These are phyloP conservation scores for Sminthurinus signatus DNA, from an alignment of 1,140 invertebrate genomes.

Conservation along the genomic window DNA sequence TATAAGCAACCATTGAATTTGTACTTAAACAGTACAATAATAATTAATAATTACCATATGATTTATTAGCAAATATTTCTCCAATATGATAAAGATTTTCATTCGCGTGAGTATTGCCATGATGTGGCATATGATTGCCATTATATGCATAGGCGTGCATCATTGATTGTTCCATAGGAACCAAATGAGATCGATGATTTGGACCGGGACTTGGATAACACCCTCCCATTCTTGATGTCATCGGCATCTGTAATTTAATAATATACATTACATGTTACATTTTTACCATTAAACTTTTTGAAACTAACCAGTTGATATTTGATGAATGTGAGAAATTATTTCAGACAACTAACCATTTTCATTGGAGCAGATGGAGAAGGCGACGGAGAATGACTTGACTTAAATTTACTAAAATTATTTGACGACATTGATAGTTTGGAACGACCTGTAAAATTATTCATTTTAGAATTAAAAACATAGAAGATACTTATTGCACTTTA, in stretches of 20 bases:
- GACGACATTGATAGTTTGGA: constrained; percentile 41
- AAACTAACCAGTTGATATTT: neutral
- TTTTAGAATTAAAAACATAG: constrained; percentile 3
- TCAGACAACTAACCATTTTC: constrained; percentile 37
- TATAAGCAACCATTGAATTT: too few species aligned
- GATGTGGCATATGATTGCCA: constrained; percentile 36
- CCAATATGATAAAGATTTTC: constrained; percentile 48
- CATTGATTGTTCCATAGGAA: constrained; percentile 26
- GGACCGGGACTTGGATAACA: constrained; percentile 37
- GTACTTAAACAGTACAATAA: too few species aligned
- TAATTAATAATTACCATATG: too few species aligned
- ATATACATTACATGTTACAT: constrained; percentile 3
- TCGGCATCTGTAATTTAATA: constrained; percentile 29
- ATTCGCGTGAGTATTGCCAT: constrained; percentile 38
- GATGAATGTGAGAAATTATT: neutral
- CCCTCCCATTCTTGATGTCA: constrained; percentile 36
- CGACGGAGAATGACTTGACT: constrained; percentile 38
- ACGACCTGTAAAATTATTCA: constrained; percentile 26
- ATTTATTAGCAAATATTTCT: constrained; percentile 46
- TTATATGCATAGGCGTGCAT: constrained; percentile 22
- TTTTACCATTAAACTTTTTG: neutral
- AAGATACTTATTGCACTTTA: neutral
- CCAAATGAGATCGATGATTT: constrained; percentile 36
- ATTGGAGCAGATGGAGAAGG: constrained; percentile 40
- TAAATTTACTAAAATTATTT: constrained; percentile 41